Conservation (phyloP, 2,797 vertebrate species). For the Momotus momota region DNA sequence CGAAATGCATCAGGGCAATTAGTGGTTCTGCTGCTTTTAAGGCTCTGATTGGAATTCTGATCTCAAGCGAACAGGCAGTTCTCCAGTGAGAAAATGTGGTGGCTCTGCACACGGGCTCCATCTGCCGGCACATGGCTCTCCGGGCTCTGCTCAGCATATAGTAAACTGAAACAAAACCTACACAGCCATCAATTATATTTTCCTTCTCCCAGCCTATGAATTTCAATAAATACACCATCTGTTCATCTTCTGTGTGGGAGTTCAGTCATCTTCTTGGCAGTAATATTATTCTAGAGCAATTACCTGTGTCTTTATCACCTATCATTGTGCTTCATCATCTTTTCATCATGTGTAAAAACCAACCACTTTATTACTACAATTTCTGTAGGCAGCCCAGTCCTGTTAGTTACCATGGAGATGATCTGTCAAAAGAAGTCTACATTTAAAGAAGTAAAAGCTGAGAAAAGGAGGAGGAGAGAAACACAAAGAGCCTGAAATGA, state of each 20-base stretch:
- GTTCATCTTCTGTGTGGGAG: slow-evolving; percentile 83
- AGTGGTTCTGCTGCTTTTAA: slow-evolving; percentile 24
- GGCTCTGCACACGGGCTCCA: slow-evolving; percentile 70
- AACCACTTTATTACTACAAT: slow-evolving; percentile 72
- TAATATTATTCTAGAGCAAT: slow-evolving; percentile 79
- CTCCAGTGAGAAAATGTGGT: neutral
- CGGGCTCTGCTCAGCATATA: neutral
- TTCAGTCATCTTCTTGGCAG: slow-evolving; percentile 81
- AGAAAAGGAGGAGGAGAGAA: slow-evolving; percentile 59
- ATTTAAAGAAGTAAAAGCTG: slow-evolving; percentile 59
- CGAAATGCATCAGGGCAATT: slow-evolving; percentile 41
- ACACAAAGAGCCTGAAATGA: slow-evolving; percentile 67
- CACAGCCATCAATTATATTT: slow-evolving; percentile 75
- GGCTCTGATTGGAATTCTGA: slow-evolving; percentile 27
- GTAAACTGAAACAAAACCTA: slow-evolving; percentile 69
- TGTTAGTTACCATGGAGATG: slow-evolving; percentile 70
- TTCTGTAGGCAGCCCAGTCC: slow-evolving; percentile 61
- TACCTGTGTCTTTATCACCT: slow-evolving; percentile 83
- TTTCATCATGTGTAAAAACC: slow-evolving; percentile 75
- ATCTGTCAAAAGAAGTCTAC: slow-evolving; percentile 63
- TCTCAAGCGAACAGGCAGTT: neutral
- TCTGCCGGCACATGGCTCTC: slow-evolving; percentile 57
- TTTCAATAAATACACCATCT: slow-evolving; percentile 83
- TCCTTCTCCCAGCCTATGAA: slow-evolving; percentile 78
- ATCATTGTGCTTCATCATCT: slow-evolving; percentile 78